phyloP scores from a whole-genome alignment of 2,113 vertebrate genomes.

The Clarias macrocephalus region DNA sequence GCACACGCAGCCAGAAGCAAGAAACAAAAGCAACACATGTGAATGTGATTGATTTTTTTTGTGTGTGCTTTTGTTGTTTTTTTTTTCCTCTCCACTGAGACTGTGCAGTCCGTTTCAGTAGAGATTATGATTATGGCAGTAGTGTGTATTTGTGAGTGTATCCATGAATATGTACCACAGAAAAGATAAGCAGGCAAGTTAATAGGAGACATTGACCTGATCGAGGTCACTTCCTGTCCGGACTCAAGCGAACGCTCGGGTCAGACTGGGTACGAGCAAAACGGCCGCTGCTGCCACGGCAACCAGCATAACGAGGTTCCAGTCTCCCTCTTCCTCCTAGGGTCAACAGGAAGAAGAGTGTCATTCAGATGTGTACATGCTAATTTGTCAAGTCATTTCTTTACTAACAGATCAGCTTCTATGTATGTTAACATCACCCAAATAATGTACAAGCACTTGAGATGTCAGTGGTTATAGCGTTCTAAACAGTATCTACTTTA shows the following conservation, averaged over 20 bases:
- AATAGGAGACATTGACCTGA: conserved; percentile 16
- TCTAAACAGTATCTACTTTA: background rate
- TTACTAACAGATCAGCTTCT: background rate
- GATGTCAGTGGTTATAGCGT: background rate
- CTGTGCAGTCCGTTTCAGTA: background rate
- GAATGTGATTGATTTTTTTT: too few species aligned
- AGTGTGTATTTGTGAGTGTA: background rate
- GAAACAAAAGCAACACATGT: background rate
- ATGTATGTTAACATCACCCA: background rate
- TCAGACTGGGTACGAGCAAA: conserved; percentile 72
- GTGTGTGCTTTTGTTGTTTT: background rate
- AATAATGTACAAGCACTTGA: background rate
- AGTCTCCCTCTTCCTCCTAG: conserved; percentile 57
- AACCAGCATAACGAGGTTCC: conserved; percentile 71
- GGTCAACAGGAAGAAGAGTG: conserved; percentile 35
- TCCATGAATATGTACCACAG: conserved; percentile 10
- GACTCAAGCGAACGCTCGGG: conserved; percentile 63
- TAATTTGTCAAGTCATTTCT: background rate
- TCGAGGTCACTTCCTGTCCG: conserved; percentile 57
- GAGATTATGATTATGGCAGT: background rate
- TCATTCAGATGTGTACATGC: conserved; percentile 31
- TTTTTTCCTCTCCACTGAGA: background rate
- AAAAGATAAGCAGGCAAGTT: conserved; percentile 1
- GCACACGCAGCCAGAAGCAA: background rate
- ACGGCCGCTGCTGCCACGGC: conserved; percentile 65